These are phyloP conservation scores for Gephyroberyx darwinii DNA, from an alignment of 2,797 vertebrate species.

Conservation along the genomic window DNA sequence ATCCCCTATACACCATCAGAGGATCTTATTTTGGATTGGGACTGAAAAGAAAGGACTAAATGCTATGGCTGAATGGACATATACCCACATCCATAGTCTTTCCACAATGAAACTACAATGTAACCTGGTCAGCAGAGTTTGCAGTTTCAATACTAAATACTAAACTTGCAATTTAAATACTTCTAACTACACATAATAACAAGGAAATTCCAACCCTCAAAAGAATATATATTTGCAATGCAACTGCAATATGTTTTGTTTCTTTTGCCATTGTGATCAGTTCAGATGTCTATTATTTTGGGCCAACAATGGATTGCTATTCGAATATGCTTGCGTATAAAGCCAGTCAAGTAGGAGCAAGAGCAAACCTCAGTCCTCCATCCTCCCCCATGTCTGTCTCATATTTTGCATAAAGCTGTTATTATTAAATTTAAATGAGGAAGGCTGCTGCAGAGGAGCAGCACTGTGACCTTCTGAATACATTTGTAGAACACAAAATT, in stretches of 20 bases:
- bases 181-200: neutral
- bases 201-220: too few species aligned
- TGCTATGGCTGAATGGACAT: slow-evolving; percentile 26
- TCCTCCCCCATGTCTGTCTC: slow-evolving; percentile 59
- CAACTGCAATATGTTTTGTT: neutral
- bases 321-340: slow-evolving; percentile 4
- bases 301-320: neutral
- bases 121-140: neutral
- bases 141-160: neutral
- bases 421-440: slow-evolving; percentile 79
- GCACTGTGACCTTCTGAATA: slow-evolving; percentile 79
- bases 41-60: slow-evolving; percentile 66
- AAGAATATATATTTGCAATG: neutral
- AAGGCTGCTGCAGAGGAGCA: slow-evolving; percentile 67
- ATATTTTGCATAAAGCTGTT: slow-evolving; percentile 76
- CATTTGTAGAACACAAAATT: slow-evolving; percentile 72
- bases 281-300: slow-evolving; percentile 12
- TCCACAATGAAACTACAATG: neutral
- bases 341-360: slow-evolving; percentile 22
- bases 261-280: slow-evolving; percentile 3
- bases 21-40: slow-evolving; percentile 69
- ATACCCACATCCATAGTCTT: neutral
- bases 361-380: slow-evolving; percentile 37
- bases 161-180: neutral
- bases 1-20: slow-evolving; percentile 67